Base-by-base conservation (phyloP, 2,113 vertebrate genomes). In the Rhabdornis inornatus region DNA sequence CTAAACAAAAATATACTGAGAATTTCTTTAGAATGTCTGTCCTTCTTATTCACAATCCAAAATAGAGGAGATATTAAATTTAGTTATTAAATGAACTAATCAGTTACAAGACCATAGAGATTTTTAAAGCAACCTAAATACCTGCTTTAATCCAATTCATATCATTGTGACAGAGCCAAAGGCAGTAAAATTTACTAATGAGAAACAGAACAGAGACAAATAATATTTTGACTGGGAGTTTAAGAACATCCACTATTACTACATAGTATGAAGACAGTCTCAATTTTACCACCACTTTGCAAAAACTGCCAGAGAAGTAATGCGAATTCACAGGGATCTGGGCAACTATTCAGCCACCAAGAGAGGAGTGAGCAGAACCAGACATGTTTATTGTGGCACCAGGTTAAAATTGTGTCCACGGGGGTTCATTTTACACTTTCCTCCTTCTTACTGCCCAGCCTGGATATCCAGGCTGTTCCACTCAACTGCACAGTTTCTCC, bases 131-230 rank as follows among this genome's bases (percentile, higher is more conserved):
- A 53, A 89, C 28, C 13, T 11, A 85, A 94, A 87, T 25, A 92
- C 7, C 31, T 72, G 31, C 57, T 75, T 68, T 85, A 88, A 89
- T 82, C 81, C 74, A 80, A 91, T 30, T 44, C 11, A 3, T 25
- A 55, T 56, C 31, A 47, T 17, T 77, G 55, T 50, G 39, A 77
- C 27, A 80, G 42, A 85, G 78, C 66, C 82, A 95, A 83, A 31
- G 25, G 66, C 63, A 83, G 63, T 55, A 47, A 9, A 69, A 90
- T 40, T 59, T 59, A 55, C 55, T 81, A 71, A 90, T 39, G 30
- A 96, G 68, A 93, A 95, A 49, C 79, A 92, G 55, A 87, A 84
- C 21, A 71, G 42, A 92, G 33, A 81, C 20, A 83, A 92, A 75
- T 17, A 74, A n/a, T 71, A 76, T 61, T 88, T 93, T 79, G 45